Evolutionary conservation across 2,888 invertebrate genomes (phyloP), one percentile per base, ranked within the genome.

Genomic region (Lacanobia oleracea): DNA sequence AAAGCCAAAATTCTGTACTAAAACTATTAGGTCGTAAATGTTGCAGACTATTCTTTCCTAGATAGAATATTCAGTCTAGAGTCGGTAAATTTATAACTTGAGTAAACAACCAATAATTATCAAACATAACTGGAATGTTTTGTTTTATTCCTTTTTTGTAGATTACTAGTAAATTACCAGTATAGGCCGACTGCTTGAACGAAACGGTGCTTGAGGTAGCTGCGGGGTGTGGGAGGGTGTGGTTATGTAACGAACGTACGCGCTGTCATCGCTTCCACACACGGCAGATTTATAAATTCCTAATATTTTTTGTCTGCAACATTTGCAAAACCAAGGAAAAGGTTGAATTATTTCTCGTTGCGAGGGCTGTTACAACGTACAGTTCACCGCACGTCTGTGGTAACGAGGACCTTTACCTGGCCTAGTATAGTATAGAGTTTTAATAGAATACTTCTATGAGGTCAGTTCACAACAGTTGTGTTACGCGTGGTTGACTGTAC

Each of bases 21-120:
- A 45, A 57, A 51, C 37, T 67, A 10, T 37, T 45, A 59, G 9
- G 1, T 21, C 70, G 21, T 51, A 48, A 51, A 74, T 59, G 18
- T 74, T 71, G 71, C 77, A 53, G n/a, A 59, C 10, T 51, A 51
- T 48, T 56, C 18, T 69, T 45, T 18, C 33, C n/a, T 70, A 43
- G 53, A n/a, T n/a, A n/a, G n/a, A n/a, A n/a, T n/a, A n/a, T n/a
- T n/a, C n/a, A n/a, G n/a, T n/a, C n/a, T n/a, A n/a, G n/a, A n/a
- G n/a, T n/a, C n/a, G n/a, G n/a, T n/a, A n/a, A n/a, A 21, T 9
- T 21, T 40, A 59, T 16, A 21, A 59, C 16, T 59, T 37, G 21
- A 16, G 37, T 37, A 40, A 37, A 16, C 40, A 40, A 27, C 10
- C 1, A 40, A n/a, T 23, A 40, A n/a, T 23, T 67, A 16, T 33